Conservation (phyloP, 2,888 invertebrate genomes). For the Caenorhabditis imperialis region DNA sequence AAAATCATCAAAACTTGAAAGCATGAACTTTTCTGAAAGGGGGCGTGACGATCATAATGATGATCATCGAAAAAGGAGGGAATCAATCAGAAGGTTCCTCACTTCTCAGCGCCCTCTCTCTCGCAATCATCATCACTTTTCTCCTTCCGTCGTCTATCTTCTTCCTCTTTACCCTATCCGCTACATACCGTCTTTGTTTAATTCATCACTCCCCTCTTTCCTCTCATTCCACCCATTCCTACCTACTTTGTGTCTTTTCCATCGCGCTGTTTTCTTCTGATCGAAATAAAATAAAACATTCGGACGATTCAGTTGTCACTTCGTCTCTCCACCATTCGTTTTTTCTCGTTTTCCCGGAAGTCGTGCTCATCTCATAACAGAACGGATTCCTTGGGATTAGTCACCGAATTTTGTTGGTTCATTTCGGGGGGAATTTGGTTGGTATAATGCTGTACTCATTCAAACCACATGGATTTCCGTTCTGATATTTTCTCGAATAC, state of each 20-base stretch:
- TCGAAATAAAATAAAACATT: slow-evolving; percentile 4
- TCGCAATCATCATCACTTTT: not conserved
- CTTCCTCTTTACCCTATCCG: slow-evolving; percentile 6
- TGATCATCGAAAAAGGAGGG: not conserved
- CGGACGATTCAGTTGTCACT: not conserved
- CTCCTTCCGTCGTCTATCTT: slow-evolving; percentile 2
- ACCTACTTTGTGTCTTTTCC: no score
- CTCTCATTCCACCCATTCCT: not conserved
- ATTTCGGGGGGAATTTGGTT: no score
- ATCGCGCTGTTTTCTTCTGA: no score
- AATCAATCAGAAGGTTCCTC: slow-evolving; percentile 34
- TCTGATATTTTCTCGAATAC: no score
- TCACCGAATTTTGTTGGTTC: no score
- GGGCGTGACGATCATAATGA: not conserved
- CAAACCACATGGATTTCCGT: no score
- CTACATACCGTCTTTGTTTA: slow-evolving; percentile 35
- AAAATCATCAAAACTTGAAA: not conserved
- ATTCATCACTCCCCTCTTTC: slow-evolving; percentile 32
- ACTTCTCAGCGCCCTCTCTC: slow-evolving; percentile 5
- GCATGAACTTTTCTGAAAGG: not conserved
- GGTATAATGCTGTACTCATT: no score
- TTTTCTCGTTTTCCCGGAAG: no score
- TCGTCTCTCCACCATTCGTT: no score
- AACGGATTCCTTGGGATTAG: no score
- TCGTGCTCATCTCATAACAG: no score